phyloP scores from a whole-genome alignment of 2,888 invertebrate genomes.

The Emmelina monodactyla region DNA sequence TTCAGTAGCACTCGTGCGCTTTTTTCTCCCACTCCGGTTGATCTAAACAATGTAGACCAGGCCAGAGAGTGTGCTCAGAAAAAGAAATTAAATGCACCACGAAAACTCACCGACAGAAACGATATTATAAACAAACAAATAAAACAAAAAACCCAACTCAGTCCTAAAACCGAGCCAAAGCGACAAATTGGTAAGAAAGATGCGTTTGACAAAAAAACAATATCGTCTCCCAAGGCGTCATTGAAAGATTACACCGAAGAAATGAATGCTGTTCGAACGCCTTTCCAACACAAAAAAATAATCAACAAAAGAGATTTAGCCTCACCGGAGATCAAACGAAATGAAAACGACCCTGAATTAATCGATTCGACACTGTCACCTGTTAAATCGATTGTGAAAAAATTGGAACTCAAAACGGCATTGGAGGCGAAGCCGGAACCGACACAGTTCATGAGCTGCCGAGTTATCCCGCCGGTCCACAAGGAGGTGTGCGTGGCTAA shows the following conservation, averaged over 20 bases:
- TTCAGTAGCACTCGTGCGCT: constrained; percentile 60
- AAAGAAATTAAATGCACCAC: constrained; percentile 40
- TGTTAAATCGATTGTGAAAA: constrained; percentile 58
- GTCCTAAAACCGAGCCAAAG: constrained; percentile 44
- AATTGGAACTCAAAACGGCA: constrained; percentile 54
- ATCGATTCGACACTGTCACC: constrained; percentile 50
- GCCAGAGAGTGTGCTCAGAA: constrained; percentile 64
- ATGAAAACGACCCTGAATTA: constrained; percentile 36
- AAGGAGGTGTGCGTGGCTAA: constrained; percentile 57
- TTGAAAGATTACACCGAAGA: constrained; percentile 56
- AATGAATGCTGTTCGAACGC: constrained; percentile 56
- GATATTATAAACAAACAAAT: constrained; percentile 41
- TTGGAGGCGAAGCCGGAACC: constrained; percentile 46
- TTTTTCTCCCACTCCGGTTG: constrained; percentile 66
- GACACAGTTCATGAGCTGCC: constrained; percentile 48
- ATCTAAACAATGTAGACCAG: constrained; percentile 63
- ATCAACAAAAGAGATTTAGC: constrained; percentile 47
- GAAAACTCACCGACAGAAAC: constrained; percentile 41
- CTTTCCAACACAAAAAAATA: constrained; percentile 54
- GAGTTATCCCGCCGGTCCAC: constrained; percentile 54
- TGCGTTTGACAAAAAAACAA: constrained; percentile 38
- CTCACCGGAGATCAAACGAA: constrained; percentile 35
- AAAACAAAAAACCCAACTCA: constrained; percentile 56
- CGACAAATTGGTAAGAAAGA: constrained; percentile 52
- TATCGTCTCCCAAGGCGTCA: constrained; percentile 37